A percentile compares a stretch with the other conserved stretches of the same genome.
Conservation (phyloP, 2,797 vertebrate species). For the Eulemur albifrons region DNA sequence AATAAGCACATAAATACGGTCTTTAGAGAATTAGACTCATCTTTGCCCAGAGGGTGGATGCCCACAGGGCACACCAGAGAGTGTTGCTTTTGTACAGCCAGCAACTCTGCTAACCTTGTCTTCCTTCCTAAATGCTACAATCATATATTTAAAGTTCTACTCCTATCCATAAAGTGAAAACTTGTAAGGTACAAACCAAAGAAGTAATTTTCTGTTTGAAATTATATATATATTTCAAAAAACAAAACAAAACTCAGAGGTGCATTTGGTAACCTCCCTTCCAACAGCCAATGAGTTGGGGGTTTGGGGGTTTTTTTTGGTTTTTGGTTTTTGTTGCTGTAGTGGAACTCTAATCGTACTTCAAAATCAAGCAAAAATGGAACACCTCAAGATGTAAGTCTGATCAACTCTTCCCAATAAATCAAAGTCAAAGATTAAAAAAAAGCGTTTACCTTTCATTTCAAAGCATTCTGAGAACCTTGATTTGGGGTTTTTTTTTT, state of each 20-base stretch:
- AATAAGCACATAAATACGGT: background rate
- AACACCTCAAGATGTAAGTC: slow-evolving; percentile 20
- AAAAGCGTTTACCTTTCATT: slow-evolving; percentile 7
- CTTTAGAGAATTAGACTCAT: background rate
- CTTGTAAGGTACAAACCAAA: background rate
- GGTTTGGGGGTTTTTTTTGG: background rate
- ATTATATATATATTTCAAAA: background rate
- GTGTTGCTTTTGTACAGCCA: rapidly evolving
- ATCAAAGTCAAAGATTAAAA: background rate
- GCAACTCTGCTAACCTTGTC: background rate
- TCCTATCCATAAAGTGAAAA: background rate
- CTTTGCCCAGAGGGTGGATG: background rate
- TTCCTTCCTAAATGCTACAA: background rate
- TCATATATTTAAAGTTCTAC: background rate
- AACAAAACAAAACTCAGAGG: background rate
- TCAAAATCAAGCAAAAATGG: background rate
- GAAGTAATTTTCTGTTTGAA: background rate
- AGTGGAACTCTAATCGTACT: background rate
- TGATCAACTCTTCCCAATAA: background rate
- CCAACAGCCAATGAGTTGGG: background rate
- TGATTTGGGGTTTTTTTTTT: background rate
- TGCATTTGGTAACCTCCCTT: background rate
- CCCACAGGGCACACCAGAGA: rapidly evolving
- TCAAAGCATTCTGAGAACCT: background rate
- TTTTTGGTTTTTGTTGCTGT: background rate